Evolutionary conservation across 1,140 invertebrate species (phyloP), one percentile per base, ranked within the genome.

Genomic region (Diorhabda sublineata): DNA sequence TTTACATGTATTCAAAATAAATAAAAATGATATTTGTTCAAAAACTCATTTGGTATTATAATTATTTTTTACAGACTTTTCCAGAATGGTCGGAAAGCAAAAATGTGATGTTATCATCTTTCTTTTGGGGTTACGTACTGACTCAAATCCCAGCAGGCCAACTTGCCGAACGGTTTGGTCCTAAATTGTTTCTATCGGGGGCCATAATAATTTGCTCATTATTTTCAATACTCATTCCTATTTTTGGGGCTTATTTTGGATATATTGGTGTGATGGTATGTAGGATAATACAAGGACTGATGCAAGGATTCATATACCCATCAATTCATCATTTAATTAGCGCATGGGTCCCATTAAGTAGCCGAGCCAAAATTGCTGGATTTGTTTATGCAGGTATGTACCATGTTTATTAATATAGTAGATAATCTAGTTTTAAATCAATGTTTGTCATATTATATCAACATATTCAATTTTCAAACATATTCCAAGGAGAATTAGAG

Each of bases 271-370:
- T 91, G 63, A 85, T 84, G 76, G 78, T 81, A 75, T 82, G 88
- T 8, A 84, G 95, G 26, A 86, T 93, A 0, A 70, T 91, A 0
- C 89, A 92, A 80, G 94, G 95, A 0, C 76, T 96, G 0, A 85
- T 84, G 42, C 89, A 95, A 82, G 94, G 93, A 6, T 86, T 92
- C 1, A 83, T 92, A 3, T 91, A 91, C 74, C 94, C 94, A 0
- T 86, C 87, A 60, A 84, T 92, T 4, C 92, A 96, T 73, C 89
- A 89, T 0, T 82, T 95, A 2, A 80, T 95, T 70, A 89, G 92
- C 0, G 90, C 90, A 75, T 97, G 95, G 94, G 86, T 74, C 41
- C 88, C 88, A 0, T 7, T 57, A 3, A 64, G 52, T 26, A 67
- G 62, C 57, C 61, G 70, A 43, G 64, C 67, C 6, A 66, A 65